Percentiles rank a stretch among this genome's conserved stretches.
These are phyloP conservation scores for Lordiphosa andalusiaca DNA, from an alignment of 2,888 invertebrate genomes.

Conservation along the genomic window DNA sequence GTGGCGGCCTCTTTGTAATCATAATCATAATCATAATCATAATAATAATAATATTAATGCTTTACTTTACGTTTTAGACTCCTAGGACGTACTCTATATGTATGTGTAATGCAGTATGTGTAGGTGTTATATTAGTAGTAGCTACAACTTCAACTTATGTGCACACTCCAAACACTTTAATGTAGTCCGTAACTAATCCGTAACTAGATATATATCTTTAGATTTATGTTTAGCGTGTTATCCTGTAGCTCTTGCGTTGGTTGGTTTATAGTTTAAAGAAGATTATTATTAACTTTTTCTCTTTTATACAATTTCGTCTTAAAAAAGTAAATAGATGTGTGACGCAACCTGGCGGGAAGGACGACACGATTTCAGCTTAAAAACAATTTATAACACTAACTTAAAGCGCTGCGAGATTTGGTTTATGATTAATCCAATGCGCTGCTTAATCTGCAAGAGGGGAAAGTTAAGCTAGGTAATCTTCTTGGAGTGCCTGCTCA, in stretches of 20 bases:
- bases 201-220: conserved; percentile 38
- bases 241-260: conserved; percentile 31
- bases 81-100: conserved; percentile 7
- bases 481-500: conserved; percentile 8
- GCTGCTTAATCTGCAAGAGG: conserved; percentile 50
- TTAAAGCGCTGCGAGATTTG: conserved; percentile 69
- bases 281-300: conserved; percentile 14
- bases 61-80: conserved; percentile 21
- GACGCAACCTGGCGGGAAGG: conserved; percentile 8
- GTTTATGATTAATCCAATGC: conserved; percentile 64
- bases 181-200: conserved; percentile 52
- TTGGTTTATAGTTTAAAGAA: conserved; percentile 23
- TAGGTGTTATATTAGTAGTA: conserved; percentile 53
- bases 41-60: conserved; percentile 26
- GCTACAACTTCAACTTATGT: conserved; percentile 70
- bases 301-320: conserved; percentile 59
- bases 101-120: conserved; percentile 10
- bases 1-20: conserved; percentile 57
- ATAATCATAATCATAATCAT: conserved; percentile 15
- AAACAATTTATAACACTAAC: conserved; percentile 27
- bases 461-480: background rate
- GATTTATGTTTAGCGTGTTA: conserved; percentile 26
- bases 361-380: conserved; percentile 26
- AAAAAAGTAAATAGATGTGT: conserved; percentile 29
- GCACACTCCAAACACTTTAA: conserved; percentile 50